Conservation (phyloP, 2,888 invertebrate genomes). For the Hydropsyche betteni region DNA sequence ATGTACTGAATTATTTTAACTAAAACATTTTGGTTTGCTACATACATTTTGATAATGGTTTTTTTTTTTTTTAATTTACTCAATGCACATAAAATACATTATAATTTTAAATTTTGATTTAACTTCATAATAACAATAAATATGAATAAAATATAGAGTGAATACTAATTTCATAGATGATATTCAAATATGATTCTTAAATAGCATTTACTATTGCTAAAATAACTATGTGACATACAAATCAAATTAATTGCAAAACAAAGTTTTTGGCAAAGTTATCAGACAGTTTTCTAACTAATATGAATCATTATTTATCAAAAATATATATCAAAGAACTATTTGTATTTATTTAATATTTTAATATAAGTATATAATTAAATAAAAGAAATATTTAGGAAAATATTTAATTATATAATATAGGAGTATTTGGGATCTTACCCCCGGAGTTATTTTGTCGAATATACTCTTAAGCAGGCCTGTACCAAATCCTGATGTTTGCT, state of each 20-base stretch:
- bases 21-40: conserved; percentile 60
- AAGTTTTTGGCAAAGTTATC: conserved; percentile 13
- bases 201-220: conserved; percentile 45
- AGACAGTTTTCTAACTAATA: conserved; percentile 14
- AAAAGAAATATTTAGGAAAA: conserved; percentile 56
- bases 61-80: conserved; percentile 61
- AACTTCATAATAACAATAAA: conserved; percentile 51
- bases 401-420: conserved; percentile 51
- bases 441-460: conserved; percentile 71
- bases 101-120: conserved; percentile 47
- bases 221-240: conserved; percentile 52
- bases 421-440: conserved; percentile 59
- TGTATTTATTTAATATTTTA: conserved; percentile 55
- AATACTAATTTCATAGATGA: conserved; percentile 37
- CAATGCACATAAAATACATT: conserved; percentile 63
- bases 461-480: conserved; percentile 70
- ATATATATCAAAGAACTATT: conserved; percentile 11
- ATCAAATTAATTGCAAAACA: conserved; percentile 49
- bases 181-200: conserved; percentile 7
- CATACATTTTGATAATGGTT: conserved; percentile 53
- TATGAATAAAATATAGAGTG: conserved; percentile 54
- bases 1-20: conserved; percentile 52
- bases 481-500: conserved; percentile 69
- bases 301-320: conserved; percentile 7
- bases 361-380: conserved; percentile 59